Base-by-base conservation (phyloP, 2,888 invertebrate species). In the Microctonus aethiopoides region DNA sequence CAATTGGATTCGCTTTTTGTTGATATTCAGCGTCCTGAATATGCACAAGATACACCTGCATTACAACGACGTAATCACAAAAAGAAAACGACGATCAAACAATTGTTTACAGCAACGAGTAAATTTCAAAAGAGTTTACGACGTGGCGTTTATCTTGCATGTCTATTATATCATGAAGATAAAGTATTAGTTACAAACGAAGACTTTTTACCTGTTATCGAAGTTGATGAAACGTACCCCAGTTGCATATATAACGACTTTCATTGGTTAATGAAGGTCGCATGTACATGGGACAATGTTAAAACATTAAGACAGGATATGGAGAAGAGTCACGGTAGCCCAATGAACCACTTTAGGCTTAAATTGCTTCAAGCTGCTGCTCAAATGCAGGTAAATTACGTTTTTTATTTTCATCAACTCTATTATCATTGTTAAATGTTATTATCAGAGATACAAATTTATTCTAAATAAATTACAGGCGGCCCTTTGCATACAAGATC, bases 241-340 rank as follows among this genome's bases (percentile, higher is more conserved):
- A 94, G 94, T 80, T 94, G 95, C 76, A 92, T 98, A 74, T 93
- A 97, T 85, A 92, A 92, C 72, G 99, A 99, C 87, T 95, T 97
- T 87, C 95, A 98, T 85, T 99, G 99, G 99, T 90, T 99, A 26
- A 96, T 99, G 94, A 98, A 97, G 91, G 93, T 98, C 41, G 95
- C 98, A 0, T 96, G 97, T 85, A 94, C 96, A 0, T 99, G 99
- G 99, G 97, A 98, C 79, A 97, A 98, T 83, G 95, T 97, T 7
- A 97, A 97, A 83, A 91, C 93, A 2, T 88, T 98, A 1, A 91
- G 95, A n/a, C 92, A 94, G 26, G 97, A 98, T 83, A 96, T 98
- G 95, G 97, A 97, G 84, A 95, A 96, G 81, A 95, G 95, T 84
- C 91, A 95, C 1, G 95, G 94, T 13, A 96, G 97, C 0, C 95